These are phyloP conservation scores for Aurelia aurita DNA, from an alignment of 30 jellyfish, hydroid and myxozoan species.

Conservation along the genomic window DNA sequence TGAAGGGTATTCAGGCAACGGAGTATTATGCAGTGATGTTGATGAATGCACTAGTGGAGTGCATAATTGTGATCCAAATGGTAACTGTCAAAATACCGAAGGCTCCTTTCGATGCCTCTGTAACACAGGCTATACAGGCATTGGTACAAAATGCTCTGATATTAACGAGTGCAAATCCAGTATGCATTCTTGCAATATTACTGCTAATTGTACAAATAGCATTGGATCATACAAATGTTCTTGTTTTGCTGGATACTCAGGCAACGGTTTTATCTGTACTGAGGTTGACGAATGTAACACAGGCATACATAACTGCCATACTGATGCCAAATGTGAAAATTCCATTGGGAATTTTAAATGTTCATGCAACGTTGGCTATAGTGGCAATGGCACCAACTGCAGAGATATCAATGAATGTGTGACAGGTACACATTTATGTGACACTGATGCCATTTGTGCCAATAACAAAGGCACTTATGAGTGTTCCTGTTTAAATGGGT, in stretches of 20 bases:
- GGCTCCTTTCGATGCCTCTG: constrained; percentile 12
- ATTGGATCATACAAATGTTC: constrained; percentile 63
- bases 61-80: constrained; percentile 1
- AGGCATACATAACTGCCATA: background rate
- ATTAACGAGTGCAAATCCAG: constrained; percentile 40
- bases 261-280: constrained; percentile 57
- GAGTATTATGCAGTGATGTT: constrained; percentile 5
- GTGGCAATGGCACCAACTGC: constrained; percentile 62
- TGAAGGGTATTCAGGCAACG: constrained; percentile 73
- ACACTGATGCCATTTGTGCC: constrained; percentile 27
- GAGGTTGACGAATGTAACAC: constrained; percentile 51
- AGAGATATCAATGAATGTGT: constrained; percentile 47
- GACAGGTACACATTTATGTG: constrained; percentile 39
- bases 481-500: constrained; percentile 78
- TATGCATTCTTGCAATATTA: constrained; percentile 17
- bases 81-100: constrained; percentile 10
- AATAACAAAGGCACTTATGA: constrained; percentile 50
- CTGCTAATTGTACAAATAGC: constrained; percentile 67
- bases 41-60: constrained; percentile 6
- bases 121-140: too few species aligned
- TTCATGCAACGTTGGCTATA: constrained; percentile 37
- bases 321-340: background rate
- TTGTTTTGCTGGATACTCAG: constrained; percentile 54
- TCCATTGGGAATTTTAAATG: constrained; percentile 37
- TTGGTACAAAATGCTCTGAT: constrained; percentile 5